Conservation (phyloP, 2,888 invertebrate genomes). For the Drosophila fungiperda region DNA sequence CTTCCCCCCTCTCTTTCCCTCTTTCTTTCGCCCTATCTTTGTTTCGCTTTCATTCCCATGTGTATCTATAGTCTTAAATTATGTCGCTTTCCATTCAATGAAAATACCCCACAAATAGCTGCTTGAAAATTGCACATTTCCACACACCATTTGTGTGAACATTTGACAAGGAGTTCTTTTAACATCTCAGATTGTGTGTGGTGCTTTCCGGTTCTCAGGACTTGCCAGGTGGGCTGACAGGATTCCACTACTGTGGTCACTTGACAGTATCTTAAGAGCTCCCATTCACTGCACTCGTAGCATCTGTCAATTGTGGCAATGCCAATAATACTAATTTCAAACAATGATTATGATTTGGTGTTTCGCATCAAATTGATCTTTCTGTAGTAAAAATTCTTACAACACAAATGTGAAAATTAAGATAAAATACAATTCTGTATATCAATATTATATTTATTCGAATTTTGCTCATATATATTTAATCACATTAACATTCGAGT, state of each 20-base stretch:
- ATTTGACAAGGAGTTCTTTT: conserved; percentile 40
- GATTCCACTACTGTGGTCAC: conserved; percentile 62
- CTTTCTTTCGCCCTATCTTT: neutral
- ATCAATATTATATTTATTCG: too few species aligned
- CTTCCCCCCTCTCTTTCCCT: neutral
- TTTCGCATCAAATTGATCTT: too few species aligned
- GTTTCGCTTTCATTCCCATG: conserved; percentile 25
- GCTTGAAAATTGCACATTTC: conserved; percentile 75
- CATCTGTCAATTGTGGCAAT: conserved; percentile 21
- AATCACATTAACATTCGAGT: neutral
- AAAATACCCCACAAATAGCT: conserved; percentile 74
- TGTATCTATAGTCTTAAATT: conserved; percentile 69
- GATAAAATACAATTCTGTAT: neutral
- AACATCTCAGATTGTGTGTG: conserved; percentile 9
- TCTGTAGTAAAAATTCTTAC: neutral
- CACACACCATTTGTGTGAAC: conserved; percentile 57
- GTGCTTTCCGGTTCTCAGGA: conserved; percentile 47
- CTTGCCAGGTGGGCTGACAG: conserved; percentile 65
- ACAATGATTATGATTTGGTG: neutral
- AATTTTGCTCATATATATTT: neutral
- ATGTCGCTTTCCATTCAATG: conserved; percentile 66
- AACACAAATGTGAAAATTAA: neutral
- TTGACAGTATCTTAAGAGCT: conserved; percentile 29
- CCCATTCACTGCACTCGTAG: conserved; percentile 11
- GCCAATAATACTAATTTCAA: neutral